Base-by-base conservation (phyloP, 2,888 invertebrate genomes). In the Isotomurus palustris region DNA sequence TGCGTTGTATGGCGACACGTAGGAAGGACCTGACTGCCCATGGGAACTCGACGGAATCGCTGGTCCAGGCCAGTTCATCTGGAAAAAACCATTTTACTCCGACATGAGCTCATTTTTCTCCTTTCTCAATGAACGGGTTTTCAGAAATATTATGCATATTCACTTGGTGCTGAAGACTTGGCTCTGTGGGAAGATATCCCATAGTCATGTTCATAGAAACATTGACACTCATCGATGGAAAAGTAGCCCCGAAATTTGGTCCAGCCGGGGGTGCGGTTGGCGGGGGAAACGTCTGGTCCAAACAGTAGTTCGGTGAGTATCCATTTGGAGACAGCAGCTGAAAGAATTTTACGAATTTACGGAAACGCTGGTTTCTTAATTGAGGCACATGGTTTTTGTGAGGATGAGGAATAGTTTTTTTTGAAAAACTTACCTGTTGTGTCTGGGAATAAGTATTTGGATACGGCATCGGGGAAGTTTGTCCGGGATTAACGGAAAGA, bases 131-230 rank as follows among this genome's bases (percentile, higher is more conserved):
- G 8, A 32, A 10, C 8, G 8, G 14, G 14, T 32, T 32, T 8
- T 10, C 32, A 10, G 8, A 32, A 32, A 32, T 8, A 10, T 32
- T 8, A 14, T 32, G 32, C 8, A 10, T 32, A 32, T 32, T 48
- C 52, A 61, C 64, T 58, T 57, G 66, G 56, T 66, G 66, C 41
- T 60, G 66, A 2, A 66, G 41, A 17, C 53, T 45, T 10, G 63
- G 47, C 27, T 61, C 61, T 6, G 66, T 25, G 10, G 68, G 66
- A 21, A 70, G 74, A 50, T 72, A 73, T 6, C 72, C 72, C 87
- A 94, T 93, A 56, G 94, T 94, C 94, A 95, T 95, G 76, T 93
- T 94, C 94, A 95, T 95, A 71, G 89, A 90, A 0, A 95, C 92
- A 74, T 95, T 95, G 67, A 95, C 93, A 73, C 91, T 91, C 94